These are phyloP conservation scores for Dasypus novemcinctus DNA, from an alignment of 2,113 vertebrate species.

Conservation along the genomic window DNA sequence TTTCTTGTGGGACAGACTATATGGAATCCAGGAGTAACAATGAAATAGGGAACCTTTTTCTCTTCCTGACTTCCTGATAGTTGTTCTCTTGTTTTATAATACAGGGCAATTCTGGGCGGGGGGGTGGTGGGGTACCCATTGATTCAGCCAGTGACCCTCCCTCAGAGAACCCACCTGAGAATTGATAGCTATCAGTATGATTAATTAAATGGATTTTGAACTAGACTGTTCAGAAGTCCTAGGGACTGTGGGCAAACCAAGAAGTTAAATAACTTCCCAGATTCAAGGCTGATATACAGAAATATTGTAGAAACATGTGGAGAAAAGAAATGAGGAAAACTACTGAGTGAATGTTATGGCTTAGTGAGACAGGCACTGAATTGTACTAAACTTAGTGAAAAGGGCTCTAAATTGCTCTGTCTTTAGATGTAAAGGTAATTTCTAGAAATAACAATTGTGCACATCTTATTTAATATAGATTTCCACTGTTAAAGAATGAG, in stretches of 20 bases:
- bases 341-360: background rate
- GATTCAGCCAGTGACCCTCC: background rate
- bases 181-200: background rate
- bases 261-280: background rate
- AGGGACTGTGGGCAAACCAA: background rate
- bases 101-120: background rate
- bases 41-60: background rate
- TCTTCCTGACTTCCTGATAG: no score
- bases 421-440: background rate
- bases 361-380: background rate
- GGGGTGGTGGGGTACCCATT: background rate
- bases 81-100: background rate
- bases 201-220: background rate
- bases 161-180: background rate
- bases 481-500: background rate
- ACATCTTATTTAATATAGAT: background rate
- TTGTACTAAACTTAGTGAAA: background rate
- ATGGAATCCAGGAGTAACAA: background rate
- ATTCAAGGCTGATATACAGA: background rate
- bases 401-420: background rate
- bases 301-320: background rate
- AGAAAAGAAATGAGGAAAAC: background rate
- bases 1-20: background rate
- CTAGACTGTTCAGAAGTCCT: background rate
- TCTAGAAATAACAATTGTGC: background rate